These are phyloP conservation scores for Ips typographus DNA, from an alignment of 1,140 invertebrate genomes.

Conservation along the genomic window DNA sequence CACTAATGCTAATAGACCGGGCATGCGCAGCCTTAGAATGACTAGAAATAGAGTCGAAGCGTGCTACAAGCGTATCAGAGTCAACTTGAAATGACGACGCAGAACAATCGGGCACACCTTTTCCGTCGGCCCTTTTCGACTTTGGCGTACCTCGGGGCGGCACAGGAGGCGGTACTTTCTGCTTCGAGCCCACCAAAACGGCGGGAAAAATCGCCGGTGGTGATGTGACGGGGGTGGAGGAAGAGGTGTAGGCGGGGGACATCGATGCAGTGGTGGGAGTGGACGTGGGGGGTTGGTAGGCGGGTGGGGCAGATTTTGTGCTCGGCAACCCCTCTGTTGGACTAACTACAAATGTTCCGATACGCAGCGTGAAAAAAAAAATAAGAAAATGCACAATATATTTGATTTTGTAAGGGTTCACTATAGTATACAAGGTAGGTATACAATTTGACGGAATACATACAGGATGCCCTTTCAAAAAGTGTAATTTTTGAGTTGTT, in stretches of 20 bases:
- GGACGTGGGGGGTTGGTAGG: constrained; percentile 45
- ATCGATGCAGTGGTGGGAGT: constrained; percentile 45
- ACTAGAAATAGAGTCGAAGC: background rate
- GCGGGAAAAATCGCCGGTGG: constrained; percentile 58
- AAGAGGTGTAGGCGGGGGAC: constrained; percentile 39
- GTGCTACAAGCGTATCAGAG: constrained; percentile 12
- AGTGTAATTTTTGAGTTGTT: too few relatives aligned
- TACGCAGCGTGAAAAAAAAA: constrained; percentile 26
- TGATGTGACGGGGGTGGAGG: constrained; percentile 57
- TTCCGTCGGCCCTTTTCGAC: constrained; percentile 57
- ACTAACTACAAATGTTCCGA: constrained; percentile 20
- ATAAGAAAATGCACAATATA: background rate
- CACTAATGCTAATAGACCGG: background rate
- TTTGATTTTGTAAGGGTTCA: too few relatives aligned
- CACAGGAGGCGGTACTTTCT: constrained; percentile 76
- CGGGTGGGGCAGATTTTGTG: constrained; percentile 21
- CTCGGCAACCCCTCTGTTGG: constrained; percentile 19
- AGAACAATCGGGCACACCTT: constrained; percentile 46
- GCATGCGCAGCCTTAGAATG: background rate
- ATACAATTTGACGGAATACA: too few relatives aligned
- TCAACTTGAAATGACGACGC: constrained; percentile 14
- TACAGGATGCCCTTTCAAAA: too few relatives aligned
- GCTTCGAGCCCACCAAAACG: constrained; percentile 58
- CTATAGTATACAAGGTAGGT: too few relatives aligned
- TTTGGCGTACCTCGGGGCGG: constrained; percentile 77